Evolutionary conservation across 2,113 vertebrate genomes (phyloP).

Genomic region (Corythaixoides concolor): DNA sequence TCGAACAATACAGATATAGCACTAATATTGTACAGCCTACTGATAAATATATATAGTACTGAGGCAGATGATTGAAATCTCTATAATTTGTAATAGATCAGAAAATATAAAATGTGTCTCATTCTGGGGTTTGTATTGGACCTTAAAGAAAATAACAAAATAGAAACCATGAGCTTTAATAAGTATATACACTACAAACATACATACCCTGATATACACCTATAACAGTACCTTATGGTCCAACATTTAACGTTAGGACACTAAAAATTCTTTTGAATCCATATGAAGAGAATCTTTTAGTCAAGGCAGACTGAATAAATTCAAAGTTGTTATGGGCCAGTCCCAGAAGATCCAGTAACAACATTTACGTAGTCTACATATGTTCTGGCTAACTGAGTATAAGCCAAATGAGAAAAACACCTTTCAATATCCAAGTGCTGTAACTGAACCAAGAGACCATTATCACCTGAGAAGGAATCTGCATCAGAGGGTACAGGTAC

Average conservation of each 20-base stretch:
- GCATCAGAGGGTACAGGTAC: background rate
- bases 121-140: background rate
- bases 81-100: background rate
- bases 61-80: background rate
- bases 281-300: background rate
- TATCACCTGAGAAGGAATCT: background rate
- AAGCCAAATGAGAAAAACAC: conserved; percentile 21
- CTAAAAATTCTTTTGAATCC: background rate
- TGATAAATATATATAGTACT: background rate
- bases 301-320: background rate
- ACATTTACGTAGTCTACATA: background rate
- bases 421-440: background rate
- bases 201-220: background rate
- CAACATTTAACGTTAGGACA: background rate
- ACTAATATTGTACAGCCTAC: background rate
- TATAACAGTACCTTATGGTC: fast-evolving
- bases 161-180: background rate
- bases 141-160: background rate
- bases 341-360: conserved; percentile 23
- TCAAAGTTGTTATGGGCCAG: background rate
- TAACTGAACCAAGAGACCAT: background rate
- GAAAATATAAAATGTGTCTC: background rate
- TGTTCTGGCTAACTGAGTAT: background rate
- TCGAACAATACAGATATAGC: background rate
- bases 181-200: background rate